Evolutionary conservation across 1,140 invertebrate species (phyloP).

Genomic region (Ips typographus): DNA sequence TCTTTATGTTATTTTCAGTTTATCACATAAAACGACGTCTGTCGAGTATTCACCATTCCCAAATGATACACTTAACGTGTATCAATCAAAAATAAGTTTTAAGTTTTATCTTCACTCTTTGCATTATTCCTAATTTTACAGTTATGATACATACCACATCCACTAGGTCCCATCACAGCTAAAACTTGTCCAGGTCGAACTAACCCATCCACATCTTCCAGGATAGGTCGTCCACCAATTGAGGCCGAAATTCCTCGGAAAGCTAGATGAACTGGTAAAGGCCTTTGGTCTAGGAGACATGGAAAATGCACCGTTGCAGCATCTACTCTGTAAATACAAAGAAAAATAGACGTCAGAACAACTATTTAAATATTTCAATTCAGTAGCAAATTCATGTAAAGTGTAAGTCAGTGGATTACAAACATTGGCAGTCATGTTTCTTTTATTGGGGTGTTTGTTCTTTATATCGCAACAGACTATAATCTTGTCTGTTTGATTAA

Average conservation of each 20-base stretch:
- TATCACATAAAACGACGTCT: too few species aligned
- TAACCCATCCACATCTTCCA: conserved; percentile 71
- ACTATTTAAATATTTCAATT: too few species aligned
- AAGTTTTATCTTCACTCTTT: too few species aligned
- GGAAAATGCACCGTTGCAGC: conserved; percentile 53
- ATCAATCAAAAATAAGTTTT: neutral
- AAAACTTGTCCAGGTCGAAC: conserved; percentile 77
- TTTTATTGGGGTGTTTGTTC: conserved; percentile 11
- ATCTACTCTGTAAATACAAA: conserved; percentile 52
- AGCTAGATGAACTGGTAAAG: conserved; percentile 67
- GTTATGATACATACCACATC: conserved; percentile 58
- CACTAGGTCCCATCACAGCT: conserved; percentile 83
- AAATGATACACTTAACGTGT: too few species aligned
- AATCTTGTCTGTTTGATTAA: conserved; percentile 6
- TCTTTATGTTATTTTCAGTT: too few species aligned
- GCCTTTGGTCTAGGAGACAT: conserved; percentile 53
- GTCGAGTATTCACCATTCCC: too few species aligned
- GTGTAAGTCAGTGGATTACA: too few species aligned
- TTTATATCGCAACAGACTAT: conserved; percentile 9
- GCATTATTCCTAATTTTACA: neutral
- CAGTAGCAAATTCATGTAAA: too few species aligned
- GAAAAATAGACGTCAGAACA: too few species aligned
- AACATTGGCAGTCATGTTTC: neutral
- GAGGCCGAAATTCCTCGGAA: conserved; percentile 64
- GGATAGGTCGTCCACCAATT: conserved; percentile 60